These are phyloP conservation scores for Rallus limicola DNA, from an alignment of 2,113 vertebrate species.

Conservation along the genomic window DNA sequence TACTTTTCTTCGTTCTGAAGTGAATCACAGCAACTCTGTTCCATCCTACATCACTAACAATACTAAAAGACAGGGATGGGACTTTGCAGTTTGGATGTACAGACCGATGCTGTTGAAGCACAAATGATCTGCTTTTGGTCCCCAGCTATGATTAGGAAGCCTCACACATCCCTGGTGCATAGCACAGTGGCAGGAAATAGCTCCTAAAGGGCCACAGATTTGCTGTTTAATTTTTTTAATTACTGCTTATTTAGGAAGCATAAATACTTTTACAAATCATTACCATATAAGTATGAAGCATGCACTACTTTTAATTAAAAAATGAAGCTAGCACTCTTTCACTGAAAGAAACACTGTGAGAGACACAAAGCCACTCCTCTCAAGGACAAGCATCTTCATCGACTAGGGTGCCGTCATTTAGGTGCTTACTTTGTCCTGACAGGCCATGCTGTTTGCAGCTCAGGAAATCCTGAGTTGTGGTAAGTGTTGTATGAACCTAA, in stretches of 20 bases:
- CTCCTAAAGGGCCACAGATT: slow-evolving; percentile 52
- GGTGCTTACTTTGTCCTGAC: background rate
- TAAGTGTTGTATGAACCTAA: background rate
- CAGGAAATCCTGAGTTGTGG: background rate
- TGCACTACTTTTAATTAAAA: slow-evolving; percentile 46
- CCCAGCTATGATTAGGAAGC: slow-evolving; percentile 48
- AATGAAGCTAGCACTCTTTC: slow-evolving; percentile 27
- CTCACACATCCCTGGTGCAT: slow-evolving; percentile 11
- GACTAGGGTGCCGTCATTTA: background rate
- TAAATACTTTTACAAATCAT: slow-evolving; percentile 67
- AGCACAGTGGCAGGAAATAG: slow-evolving; percentile 50
- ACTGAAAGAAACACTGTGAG: background rate
- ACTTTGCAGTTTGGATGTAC: background rate
- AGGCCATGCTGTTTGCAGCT: background rate
- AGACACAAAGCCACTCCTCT: background rate
- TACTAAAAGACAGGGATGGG: background rate
- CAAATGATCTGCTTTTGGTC: slow-evolving; percentile 45
- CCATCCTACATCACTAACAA: background rate
- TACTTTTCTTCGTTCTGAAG: background rate
- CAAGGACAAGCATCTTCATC: background rate
- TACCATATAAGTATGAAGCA: slow-evolving; percentile 26
- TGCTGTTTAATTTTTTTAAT: slow-evolving; percentile 62
- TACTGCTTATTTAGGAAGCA: slow-evolving; percentile 65
- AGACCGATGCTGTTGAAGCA: background rate
- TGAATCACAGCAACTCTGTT: background rate